These are phyloP conservation scores for Phania funesta DNA, from an alignment of 2,888 invertebrate species.

Conservation along the genomic window DNA sequence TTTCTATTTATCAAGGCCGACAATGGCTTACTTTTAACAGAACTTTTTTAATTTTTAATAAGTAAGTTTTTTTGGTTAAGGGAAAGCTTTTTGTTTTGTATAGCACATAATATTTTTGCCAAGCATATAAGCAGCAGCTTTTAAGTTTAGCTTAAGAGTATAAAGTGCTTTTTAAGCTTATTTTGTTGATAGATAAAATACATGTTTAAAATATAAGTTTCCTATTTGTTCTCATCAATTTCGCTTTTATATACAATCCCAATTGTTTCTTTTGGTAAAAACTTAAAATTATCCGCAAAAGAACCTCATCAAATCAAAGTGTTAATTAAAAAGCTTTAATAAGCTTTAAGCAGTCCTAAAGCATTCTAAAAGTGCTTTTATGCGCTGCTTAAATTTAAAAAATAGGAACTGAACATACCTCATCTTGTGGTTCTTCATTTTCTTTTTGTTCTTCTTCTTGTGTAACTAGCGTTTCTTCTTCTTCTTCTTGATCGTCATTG, in stretches of 20 bases:
- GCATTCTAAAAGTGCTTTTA: conserved; percentile 16
- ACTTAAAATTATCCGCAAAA: conserved; percentile 16
- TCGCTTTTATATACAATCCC: conserved; percentile 61
- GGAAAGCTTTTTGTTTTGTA: not conserved
- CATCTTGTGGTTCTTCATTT: conserved; percentile 39
- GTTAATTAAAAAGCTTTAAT: conserved; percentile 8
- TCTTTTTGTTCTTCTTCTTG: conserved; percentile 52
- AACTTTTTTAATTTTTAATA: conserved; percentile 32
- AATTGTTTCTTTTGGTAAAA: conserved; percentile 60
- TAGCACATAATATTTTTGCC: not conserved
- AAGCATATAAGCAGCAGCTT: not conserved
- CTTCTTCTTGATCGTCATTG: conserved; percentile 35
- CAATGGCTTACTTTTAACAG: conserved; percentile 80
- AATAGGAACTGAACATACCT: conserved; percentile 41
- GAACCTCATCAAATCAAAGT: conserved; percentile 11
- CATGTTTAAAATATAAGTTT: not conserved
- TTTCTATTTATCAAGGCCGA: conserved; percentile 73
- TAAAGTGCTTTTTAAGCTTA: conserved; percentile 24
- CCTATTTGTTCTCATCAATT: conserved; percentile 12
- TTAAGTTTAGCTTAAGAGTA: not conserved
- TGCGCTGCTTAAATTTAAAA: not conserved
- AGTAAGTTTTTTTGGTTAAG: conserved; percentile 1
- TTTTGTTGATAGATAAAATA: not conserved
- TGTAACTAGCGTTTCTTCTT: conserved; percentile 37
- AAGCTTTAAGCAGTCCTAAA: conserved; percentile 42